Percentiles rank a stretch among this genome's conserved stretches.
Evolutionary conservation across 2,113 vertebrate genomes (phyloP).

Genomic region (Dasyurus viverrinus): DNA sequence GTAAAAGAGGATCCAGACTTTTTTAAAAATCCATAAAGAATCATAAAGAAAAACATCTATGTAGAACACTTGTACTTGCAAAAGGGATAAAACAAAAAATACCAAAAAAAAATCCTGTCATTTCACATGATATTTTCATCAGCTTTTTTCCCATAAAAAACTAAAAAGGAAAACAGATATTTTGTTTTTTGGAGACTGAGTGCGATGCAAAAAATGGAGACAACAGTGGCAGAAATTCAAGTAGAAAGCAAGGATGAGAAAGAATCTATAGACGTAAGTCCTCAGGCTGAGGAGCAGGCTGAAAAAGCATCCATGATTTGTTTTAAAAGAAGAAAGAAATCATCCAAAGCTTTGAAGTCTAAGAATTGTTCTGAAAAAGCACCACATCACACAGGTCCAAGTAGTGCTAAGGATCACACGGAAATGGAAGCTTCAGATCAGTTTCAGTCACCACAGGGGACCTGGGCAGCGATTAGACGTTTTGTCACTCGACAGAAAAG

Average conservation of each 20-base stretch:
- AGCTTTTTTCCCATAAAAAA: conserved; percentile 44
- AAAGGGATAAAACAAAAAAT: conserved; percentile 47
- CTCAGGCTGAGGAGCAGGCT: conserved; percentile 61
- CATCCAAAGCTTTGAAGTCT: conserved; percentile 49
- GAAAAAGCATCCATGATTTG: conserved; percentile 82
- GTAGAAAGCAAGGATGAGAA: conserved; percentile 78
- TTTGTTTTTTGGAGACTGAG: not conserved
- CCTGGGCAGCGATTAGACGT: conserved; percentile 84
- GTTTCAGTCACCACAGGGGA: conserved; percentile 61
- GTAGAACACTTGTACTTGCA: not conserved
- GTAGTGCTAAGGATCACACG: not conserved
- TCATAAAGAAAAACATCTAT: conserved; percentile 57
- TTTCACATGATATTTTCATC: conserved; percentile 54
- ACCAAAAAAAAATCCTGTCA: conserved; percentile 53
- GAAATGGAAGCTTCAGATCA: conserved; percentile 55
- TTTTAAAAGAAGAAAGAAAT: conserved; percentile 86
- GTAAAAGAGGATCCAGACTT: conserved; percentile 57
- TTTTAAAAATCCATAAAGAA: conserved; percentile 48
- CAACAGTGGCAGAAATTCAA: conserved; percentile 80
- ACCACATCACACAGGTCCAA: conserved; percentile 52
- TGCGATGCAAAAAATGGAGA: conserved; percentile 76
- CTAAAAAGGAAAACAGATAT: conserved; percentile 33
- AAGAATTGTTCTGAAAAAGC: conserved; percentile 26
- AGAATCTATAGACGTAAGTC: conserved; percentile 30
- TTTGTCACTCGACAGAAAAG: conserved; percentile 78